Percentiles rank a stretch among this genome's conserved stretches.
Evolutionary conservation across 1,140 invertebrate genomes (phyloP).

Genomic region (Drosophila carrolli): DNA sequence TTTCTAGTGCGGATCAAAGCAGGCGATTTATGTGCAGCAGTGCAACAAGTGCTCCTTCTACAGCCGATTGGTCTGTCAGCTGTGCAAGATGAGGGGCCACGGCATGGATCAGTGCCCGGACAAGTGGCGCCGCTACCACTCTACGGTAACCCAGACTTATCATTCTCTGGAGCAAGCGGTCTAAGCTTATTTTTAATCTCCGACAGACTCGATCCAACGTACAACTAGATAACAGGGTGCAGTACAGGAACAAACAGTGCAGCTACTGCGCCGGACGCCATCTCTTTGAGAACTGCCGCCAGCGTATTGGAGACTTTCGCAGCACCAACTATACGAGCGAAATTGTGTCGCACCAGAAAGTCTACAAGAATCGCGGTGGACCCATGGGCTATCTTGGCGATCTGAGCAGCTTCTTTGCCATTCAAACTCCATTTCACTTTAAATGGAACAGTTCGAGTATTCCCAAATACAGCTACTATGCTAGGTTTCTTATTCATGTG

Average conservation of each 20-base stretch:
- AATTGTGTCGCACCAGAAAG: constrained; percentile 73
- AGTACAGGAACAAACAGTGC: constrained; percentile 86
- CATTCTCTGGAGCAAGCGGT: neutral
- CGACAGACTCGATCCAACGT: constrained; percentile 84
- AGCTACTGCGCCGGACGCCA: constrained; percentile 88
- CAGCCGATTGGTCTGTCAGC: constrained; percentile 85
- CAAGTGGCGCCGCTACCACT: constrained; percentile 89
- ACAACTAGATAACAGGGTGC: constrained; percentile 76
- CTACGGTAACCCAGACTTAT: constrained; percentile 86
- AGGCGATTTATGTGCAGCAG: constrained; percentile 86
- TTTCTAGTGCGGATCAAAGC: constrained; percentile 88
- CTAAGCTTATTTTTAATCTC: neutral
- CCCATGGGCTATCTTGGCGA: constrained; percentile 19
- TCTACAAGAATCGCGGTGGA: constrained; percentile 62
- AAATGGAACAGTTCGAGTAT: constrained; percentile 52
- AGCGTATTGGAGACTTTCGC: constrained; percentile 58
- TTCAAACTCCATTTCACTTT: constrained; percentile 56
- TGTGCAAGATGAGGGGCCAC: constrained; percentile 88
- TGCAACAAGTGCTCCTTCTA: constrained; percentile 87
- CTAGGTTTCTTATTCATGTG: constrained; percentile 58
- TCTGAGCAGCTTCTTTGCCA: constrained; percentile 25
- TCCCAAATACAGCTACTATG: constrained; percentile 62
- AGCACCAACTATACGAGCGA: constrained; percentile 38
- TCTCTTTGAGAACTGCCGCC: constrained; percentile 86
- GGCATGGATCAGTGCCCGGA: constrained; percentile 87